Percentiles rank a stretch among this genome's conserved stretches.
phyloP scores from a whole-genome alignment of 2,888 invertebrate species.

The Drosophila antonietae region DNA sequence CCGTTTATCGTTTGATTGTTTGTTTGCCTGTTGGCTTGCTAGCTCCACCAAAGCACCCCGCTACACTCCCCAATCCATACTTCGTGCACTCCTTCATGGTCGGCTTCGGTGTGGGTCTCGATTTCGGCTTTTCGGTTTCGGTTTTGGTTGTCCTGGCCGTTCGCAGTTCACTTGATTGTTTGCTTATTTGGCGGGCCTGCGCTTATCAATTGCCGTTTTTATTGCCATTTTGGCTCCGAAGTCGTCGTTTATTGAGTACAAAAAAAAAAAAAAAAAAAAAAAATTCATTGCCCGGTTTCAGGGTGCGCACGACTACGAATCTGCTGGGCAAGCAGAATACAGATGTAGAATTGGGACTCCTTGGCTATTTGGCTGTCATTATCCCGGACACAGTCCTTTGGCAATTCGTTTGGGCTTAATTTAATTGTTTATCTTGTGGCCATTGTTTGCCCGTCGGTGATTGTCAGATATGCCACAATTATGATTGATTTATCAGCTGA shows the following conservation, averaged over 20 bases:
- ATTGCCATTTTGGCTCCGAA: conserved; percentile 72
- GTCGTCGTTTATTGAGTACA: conserved; percentile 66
- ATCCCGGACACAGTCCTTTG: conserved; percentile 23
- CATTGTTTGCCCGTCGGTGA: conserved; percentile 71
- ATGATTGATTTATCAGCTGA: conserved; percentile 53
- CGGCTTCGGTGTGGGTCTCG: conserved; percentile 25
- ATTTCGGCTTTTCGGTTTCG: conserved; percentile 27
- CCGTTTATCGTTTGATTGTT: conserved; percentile 80
- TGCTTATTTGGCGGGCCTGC: conserved; percentile 70
- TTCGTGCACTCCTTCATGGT: conserved; percentile 27
- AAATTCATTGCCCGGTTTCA: conserved; percentile 58
- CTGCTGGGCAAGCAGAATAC: conserved; percentile 42
- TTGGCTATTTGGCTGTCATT: conserved; percentile 45
- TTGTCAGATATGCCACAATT: conserved; percentile 50
- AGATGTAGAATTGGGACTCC: conserved; percentile 13
- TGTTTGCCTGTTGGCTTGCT: conserved; percentile 67
- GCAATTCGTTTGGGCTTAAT: conserved; percentile 45
- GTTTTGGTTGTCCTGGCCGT: conserved; percentile 26
- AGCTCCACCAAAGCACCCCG: conserved; percentile 9
- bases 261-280: conserved; percentile 23
- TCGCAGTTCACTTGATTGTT: conserved; percentile 66
- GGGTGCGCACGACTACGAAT: conserved; percentile 51
- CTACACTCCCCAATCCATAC: background rate
- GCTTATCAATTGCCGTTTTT: conserved; percentile 79
- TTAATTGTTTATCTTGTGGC: conserved; percentile 78